A percentile compares a stretch with the other conserved stretches of the same genome.
Conservation (phyloP, 2,888 invertebrate genomes). For the Eurytoma adleriae region DNA sequence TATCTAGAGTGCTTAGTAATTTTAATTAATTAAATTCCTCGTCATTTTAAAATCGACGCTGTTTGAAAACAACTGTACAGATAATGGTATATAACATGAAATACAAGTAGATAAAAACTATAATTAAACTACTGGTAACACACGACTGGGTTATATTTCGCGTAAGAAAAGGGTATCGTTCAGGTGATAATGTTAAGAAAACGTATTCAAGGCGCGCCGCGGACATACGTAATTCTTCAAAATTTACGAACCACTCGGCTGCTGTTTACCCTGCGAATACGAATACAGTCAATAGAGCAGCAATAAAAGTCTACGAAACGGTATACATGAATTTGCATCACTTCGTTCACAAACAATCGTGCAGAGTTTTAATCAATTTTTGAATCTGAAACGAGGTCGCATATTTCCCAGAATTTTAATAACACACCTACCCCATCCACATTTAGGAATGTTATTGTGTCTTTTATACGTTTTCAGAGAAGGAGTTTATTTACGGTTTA, state of each 20-base stretch:
- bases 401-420: neutral
- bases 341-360: constrained; percentile 3
- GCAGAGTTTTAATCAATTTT: neutral
- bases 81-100: too few relatives aligned
- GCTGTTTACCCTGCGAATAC: constrained; percentile 12
- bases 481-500: too few relatives aligned
- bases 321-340: constrained; percentile 20
- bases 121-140: too few relatives aligned
- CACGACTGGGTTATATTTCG: neutral
- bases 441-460: too few relatives aligned
- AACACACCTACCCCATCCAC: too few relatives aligned
- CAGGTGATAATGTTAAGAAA: neutral
- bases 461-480: too few relatives aligned
- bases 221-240: constrained; percentile 7
- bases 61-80: too few relatives aligned
- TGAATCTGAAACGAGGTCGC: neutral
- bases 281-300: constrained; percentile 10
- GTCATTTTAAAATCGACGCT: too few relatives aligned
- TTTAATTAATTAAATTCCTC: too few relatives aligned
- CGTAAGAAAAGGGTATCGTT: neutral
- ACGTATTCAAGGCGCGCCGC: neutral
- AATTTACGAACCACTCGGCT: constrained; percentile 30
- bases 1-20: too few relatives aligned
- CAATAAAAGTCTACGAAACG: constrained; percentile 1
- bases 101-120: too few relatives aligned